phyloP scores from a whole-genome alignment of 2,113 vertebrate species.

The Agapornis roseicollis region DNA sequence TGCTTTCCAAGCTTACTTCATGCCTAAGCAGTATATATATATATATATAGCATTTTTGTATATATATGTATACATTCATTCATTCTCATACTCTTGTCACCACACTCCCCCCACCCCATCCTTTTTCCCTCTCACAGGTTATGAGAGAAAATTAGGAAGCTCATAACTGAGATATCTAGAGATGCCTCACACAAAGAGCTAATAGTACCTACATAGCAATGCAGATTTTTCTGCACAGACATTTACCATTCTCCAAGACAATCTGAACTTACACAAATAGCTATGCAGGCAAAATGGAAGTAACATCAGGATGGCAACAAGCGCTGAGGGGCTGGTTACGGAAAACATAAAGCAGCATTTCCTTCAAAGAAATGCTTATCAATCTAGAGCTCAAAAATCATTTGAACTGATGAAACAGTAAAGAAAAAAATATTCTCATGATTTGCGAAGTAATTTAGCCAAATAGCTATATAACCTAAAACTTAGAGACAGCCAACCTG shows the following conservation, averaged over 20 bases:
- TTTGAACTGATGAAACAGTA: neutral
- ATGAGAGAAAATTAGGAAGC: neutral
- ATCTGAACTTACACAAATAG: neutral
- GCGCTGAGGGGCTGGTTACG: neutral
- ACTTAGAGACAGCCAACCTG: neutral
- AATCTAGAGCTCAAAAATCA: neutral
- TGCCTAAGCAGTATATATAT: neutral
- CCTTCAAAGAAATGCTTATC: neutral
- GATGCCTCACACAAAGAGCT: neutral
- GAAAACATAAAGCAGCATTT: neutral
- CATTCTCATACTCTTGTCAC: neutral
- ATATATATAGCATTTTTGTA: neutral
- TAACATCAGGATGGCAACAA: neutral
- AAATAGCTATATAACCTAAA: neutral
- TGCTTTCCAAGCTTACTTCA: neutral
- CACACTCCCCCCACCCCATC: too few relatives aligned
- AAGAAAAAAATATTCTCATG: neutral
- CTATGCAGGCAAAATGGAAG: neutral
- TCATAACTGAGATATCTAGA: neutral
- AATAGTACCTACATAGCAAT: neutral
- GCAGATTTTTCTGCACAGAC: neutral
- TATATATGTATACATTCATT: neutral
- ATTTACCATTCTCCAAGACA: neutral
- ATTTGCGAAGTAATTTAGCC: neutral
- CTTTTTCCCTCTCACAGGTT: neutral